Evolutionary conservation across 2,113 vertebrate species (phyloP), one percentile per base, ranked within the genome.

Genomic region (Protomyctophum bolini): DNA sequence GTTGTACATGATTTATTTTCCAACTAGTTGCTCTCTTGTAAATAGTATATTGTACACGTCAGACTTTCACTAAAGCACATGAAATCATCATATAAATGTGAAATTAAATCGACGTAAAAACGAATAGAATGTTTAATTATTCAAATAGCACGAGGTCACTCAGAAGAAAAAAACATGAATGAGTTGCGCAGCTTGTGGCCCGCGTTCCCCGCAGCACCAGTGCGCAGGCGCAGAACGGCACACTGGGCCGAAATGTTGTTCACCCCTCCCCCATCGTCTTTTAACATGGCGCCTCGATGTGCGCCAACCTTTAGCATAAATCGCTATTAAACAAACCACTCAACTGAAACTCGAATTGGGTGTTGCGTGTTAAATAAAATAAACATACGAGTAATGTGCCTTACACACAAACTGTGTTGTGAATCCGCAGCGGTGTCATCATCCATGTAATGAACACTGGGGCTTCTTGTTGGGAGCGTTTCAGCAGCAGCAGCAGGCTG

Each of bases 261-360:
- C 80, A 89, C 91, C 93, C 94, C 90, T 93, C 93, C 92, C 93
- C 89, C 91, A 90, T 84, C 79, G 86, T 71, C 89, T 90, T 83
- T 90, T 92, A 98, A 96, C 95, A 96, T 97, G 96, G 96, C 95
- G 96, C 93, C 94, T 83, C 77, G 64, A 90, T 92, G 90, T 91
- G 91, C 91, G 87, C 90, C 84, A 92, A 90, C 78, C 82, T 80
- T 41, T 72, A 90, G 82, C 83, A 75, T 68, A 89, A 87, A 83
- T 64, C 56, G 58, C 76, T 79, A 54, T 47, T 51, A 78, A 75
- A 52, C 45, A 33, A 33, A 62, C 1, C 50, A 52, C 2, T 10
- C 52, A 10, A 45, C 59, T 10, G 57, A 3, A 45, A 70, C 11
- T 50, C 10, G 7, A 59, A 66, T 14, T n/a, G 50, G 5, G 57